Conservation (phyloP, 2,888 invertebrate species). For the Cheilosia urbana region DNA sequence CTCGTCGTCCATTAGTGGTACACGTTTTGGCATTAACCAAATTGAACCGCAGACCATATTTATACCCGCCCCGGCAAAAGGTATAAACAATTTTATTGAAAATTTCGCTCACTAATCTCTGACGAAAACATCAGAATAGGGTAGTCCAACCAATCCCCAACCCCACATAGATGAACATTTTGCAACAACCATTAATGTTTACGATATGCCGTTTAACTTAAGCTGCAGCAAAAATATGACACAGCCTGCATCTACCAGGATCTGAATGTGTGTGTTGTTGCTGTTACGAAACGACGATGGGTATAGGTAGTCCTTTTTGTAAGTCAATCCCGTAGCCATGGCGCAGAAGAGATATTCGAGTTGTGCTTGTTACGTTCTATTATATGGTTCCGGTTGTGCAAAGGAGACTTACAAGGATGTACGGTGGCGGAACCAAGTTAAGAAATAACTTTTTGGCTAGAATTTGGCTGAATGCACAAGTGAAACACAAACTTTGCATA, state of each 20-base stretch:
- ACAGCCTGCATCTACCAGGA: slow-evolving; percentile 48
- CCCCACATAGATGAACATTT: slow-evolving; percentile 55
- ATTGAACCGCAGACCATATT: slow-evolving; percentile 54
- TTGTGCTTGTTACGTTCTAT: slow-evolving; percentile 28
- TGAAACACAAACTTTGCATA: slow-evolving; percentile 81
- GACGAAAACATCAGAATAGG: slow-evolving; percentile 43
- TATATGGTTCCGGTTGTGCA: slow-evolving; percentile 51
- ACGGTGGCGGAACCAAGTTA: slow-evolving; percentile 49
- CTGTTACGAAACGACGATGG: slow-evolving; percentile 7
- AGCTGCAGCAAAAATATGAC: slow-evolving; percentile 73
- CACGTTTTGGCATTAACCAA: slow-evolving; percentile 70
- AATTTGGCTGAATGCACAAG: slow-evolving; percentile 62
- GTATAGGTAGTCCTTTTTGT: slow-evolving; percentile 44
- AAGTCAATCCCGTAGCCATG: slow-evolving; percentile 63
- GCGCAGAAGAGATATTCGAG: slow-evolving; percentile 28
- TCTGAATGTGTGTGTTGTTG: neutral
- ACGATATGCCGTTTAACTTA: slow-evolving; percentile 74
- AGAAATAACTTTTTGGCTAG: slow-evolving; percentile 73
- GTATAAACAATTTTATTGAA: slow-evolving; percentile 75
- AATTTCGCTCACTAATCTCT: slow-evolving; percentile 75
- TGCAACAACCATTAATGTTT: slow-evolving; percentile 75
- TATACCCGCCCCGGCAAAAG: slow-evolving; percentile 26
- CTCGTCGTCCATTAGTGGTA: slow-evolving; percentile 70
- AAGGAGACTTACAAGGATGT: slow-evolving; percentile 66
- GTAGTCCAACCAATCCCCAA: neutral